phyloP scores from a whole-genome alignment of 2,797 vertebrate genomes.

The Nannoperca australis region DNA sequence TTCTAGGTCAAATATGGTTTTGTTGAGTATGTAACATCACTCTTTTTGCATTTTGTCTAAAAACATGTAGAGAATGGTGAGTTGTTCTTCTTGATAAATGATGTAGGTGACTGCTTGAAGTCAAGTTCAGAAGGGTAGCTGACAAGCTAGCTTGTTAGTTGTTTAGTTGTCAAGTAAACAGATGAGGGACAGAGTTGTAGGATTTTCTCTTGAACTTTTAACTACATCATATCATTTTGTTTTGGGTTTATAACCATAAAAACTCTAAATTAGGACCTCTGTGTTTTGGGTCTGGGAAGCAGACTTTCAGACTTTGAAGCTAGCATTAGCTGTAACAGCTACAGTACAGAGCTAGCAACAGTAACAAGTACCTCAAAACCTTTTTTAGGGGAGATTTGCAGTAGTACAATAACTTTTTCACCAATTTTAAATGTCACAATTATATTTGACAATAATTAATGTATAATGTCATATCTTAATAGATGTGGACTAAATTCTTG shows the following conservation, averaged over 20 bases:
- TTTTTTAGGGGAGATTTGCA: background rate
- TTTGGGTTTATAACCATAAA: background rate
- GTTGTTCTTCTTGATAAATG: background rate
- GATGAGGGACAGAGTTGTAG: background rate
- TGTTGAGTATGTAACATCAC: background rate
- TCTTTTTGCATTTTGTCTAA: background rate
- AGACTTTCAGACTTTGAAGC: no score
- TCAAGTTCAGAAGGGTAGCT: background rate
- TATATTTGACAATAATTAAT: background rate
- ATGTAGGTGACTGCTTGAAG: background rate
- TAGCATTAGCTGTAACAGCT: background rate
- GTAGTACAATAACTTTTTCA: background rate
- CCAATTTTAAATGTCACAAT: background rate
- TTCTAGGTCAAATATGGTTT: fast-evolving
- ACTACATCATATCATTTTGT: background rate
- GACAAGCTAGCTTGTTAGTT: background rate
- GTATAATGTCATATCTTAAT: background rate
- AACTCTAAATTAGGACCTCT: background rate
- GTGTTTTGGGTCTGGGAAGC: no score
- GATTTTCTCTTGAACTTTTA: background rate
- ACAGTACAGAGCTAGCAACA: background rate
- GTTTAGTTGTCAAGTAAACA: background rate
- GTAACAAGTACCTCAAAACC: no score
- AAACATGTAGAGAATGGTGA: background rate
- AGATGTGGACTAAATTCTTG: background rate